phyloP scores from a whole-genome alignment of 2,797 vertebrate genomes.

The Coluber constrictor region DNA sequence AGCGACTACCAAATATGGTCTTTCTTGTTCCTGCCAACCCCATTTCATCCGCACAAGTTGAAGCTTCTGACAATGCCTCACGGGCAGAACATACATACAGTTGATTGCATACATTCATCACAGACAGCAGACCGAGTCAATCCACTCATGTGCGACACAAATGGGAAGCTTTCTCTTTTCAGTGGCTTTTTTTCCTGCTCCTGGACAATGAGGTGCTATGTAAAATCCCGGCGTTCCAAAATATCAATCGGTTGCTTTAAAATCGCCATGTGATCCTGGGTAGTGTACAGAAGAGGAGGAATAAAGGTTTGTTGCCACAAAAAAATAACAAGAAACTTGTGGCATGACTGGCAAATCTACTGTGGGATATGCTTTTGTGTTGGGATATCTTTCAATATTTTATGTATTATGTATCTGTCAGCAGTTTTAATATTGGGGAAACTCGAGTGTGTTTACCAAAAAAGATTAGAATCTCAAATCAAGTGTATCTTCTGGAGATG shows the following conservation, averaged over 20 bases:
- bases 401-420: background rate
- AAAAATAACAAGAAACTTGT: background rate
- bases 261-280: too few species aligned
- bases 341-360: background rate
- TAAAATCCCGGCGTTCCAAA: background rate
- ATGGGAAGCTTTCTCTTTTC: background rate
- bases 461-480: background rate
- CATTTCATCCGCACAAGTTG: background rate
- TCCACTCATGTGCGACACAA: background rate
- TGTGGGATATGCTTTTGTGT: background rate
- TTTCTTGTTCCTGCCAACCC: background rate
- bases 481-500: background rate
- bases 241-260: background rate
- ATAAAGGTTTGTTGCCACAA: background rate
- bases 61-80: background rate
- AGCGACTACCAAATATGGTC: background rate
- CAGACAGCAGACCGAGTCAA: background rate
- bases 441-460: background rate
- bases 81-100: background rate
- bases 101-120: conserved; percentile 26
- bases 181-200: background rate
- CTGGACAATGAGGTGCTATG: background rate
- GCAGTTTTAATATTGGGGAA: background rate
- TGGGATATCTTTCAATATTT: background rate
- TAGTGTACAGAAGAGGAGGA: background rate